Evolutionary conservation across 2,888 invertebrate genomes (phyloP).

Genomic region (Dendrolimus pini): DNA sequence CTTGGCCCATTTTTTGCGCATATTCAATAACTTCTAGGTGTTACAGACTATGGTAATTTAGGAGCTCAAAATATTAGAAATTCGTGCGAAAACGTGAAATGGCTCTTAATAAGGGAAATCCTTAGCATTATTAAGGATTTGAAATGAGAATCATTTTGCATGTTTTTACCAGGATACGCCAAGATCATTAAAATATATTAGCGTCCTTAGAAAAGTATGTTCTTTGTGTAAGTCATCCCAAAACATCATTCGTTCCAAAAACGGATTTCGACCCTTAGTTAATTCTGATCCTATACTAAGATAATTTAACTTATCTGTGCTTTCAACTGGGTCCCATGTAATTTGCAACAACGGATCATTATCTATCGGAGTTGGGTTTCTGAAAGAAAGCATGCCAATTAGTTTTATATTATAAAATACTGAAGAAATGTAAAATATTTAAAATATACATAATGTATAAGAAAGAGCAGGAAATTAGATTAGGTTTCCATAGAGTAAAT

Average conservation of each 20-base stretch:
- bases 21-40: no score
- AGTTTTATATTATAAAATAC: no score
- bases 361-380: constrained; percentile 61
- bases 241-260: constrained; percentile 58
- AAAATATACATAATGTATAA: not conserved
- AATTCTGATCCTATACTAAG: constrained; percentile 58
- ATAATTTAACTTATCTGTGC: constrained; percentile 49
- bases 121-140: no score
- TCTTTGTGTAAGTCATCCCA: constrained; percentile 61
- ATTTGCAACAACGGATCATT: constrained; percentile 54
- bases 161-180: constrained; percentile 38
- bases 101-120: no score
- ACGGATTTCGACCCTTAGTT: constrained; percentile 61
- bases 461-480: no score
- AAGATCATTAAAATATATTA: constrained; percentile 51
- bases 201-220: constrained; percentile 41
- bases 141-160: no score
- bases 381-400: constrained; percentile 24
- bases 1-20: no score
- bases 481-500: no score
- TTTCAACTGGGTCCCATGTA: constrained; percentile 60
- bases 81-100: no score
- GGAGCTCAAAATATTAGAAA: no score
- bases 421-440: not conserved
- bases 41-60: no score